phyloP scores from a whole-genome alignment of 2,113 vertebrate species.

The Pachyramphus minor region DNA sequence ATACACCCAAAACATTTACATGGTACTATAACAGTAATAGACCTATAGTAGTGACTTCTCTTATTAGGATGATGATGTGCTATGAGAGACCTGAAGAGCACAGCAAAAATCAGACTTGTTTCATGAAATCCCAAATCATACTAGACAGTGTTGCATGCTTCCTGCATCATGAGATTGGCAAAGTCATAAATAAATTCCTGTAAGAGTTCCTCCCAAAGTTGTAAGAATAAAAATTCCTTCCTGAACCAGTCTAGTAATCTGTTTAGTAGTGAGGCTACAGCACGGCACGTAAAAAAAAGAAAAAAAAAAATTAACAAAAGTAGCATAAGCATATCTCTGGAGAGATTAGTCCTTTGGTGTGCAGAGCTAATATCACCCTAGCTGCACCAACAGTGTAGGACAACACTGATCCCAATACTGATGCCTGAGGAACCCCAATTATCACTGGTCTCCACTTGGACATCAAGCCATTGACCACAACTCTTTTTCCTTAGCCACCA shows the following conservation, averaged over 20 bases:
- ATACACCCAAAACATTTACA: background rate
- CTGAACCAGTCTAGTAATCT: background rate
- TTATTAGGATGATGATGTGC: too few relatives aligned
- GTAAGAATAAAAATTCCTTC: background rate
- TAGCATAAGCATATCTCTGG: too few relatives aligned
- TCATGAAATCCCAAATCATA: too few relatives aligned
- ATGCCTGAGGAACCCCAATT: background rate
- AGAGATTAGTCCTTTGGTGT: background rate
- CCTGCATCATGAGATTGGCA: too few relatives aligned
- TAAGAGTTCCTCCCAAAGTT: too few relatives aligned
- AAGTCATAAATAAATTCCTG: too few relatives aligned
- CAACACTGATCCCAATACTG: background rate
- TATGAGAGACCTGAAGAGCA: too few relatives aligned
- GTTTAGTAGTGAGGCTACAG: background rate
- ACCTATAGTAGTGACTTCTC: too few relatives aligned
- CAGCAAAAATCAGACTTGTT: too few relatives aligned
- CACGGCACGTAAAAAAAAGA: background rate
- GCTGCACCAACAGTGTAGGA: background rate
- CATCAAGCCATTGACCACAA: background rate
- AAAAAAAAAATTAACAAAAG: too few relatives aligned
- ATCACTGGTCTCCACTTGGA: background rate
- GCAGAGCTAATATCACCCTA: background rate
- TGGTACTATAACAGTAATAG: background rate
- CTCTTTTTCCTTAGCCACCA: background rate
- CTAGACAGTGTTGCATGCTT: too few relatives aligned